Evolutionary conservation across 2,797 vertebrate genomes (phyloP).

Genomic region (Delichon dasypus): DNA sequence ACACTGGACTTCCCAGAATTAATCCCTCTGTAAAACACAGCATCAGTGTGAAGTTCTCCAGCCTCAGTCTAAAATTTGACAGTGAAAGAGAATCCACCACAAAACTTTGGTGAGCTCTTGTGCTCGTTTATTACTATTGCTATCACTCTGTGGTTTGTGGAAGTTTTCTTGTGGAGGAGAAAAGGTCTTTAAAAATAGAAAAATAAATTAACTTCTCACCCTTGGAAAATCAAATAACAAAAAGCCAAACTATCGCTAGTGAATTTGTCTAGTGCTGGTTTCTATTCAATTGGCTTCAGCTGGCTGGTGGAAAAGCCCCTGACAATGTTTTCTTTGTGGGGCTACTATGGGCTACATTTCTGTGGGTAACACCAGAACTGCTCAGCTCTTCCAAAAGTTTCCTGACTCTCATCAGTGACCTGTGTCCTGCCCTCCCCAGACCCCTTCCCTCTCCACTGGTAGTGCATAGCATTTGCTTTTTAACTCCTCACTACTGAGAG

Average conservation of each 20-base stretch:
- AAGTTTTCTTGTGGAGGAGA: not conserved
- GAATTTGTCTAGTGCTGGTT: accelerated
- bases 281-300: not conserved
- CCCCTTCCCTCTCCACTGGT: not conserved
- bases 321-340: not conserved
- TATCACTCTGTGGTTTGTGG: not conserved
- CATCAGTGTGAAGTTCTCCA: not conserved
- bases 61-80: not conserved
- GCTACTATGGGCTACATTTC: not conserved
- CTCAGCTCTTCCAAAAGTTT: not conserved
- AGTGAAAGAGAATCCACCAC: not conserved
- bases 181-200: not conserved
- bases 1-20: not conserved
- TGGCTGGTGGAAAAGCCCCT: not conserved
- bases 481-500: not conserved
- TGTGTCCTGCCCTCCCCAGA: not conserved
- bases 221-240: not conserved
- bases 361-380: accelerated
- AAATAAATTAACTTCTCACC: not conserved
- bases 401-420: not conserved
- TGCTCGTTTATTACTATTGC: not conserved
- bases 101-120: not conserved
- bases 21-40: not conserved
- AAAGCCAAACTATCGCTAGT: not conserved
- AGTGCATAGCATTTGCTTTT: accelerated